Percentiles rank a stretch among this genome's conserved stretches.
Evolutionary conservation across 2,888 invertebrate species (phyloP).

Genomic region (Netelia inedita): DNA sequence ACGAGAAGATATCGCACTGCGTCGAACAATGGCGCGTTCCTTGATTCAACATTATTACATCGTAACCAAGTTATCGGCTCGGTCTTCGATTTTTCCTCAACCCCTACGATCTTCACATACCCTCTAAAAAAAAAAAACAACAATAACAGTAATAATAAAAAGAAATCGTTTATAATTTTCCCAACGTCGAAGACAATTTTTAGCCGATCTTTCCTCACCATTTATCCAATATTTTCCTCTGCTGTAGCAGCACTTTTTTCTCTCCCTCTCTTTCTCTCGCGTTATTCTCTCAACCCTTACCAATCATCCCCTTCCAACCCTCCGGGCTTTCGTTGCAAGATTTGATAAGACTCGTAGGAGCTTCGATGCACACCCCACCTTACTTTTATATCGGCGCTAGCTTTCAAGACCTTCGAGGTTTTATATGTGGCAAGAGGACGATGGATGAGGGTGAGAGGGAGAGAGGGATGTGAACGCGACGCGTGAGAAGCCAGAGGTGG

Average conservation of each 20-base stretch:
- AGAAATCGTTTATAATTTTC: too few relatives aligned
- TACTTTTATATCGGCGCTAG: conserved; percentile 1
- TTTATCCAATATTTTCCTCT: background rate
- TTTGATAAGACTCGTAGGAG: conserved; percentile 25
- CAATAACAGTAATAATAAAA: background rate
- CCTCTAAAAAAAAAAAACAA: background rate
- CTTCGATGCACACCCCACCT: conserved; percentile 12
- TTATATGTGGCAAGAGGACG: background rate
- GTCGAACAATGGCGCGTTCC: conserved; percentile 38
- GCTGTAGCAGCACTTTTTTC: background rate
- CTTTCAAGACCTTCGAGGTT: background rate
- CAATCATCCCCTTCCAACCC: background rate
- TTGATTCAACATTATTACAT: conserved; percentile 61
- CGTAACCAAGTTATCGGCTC: conserved; percentile 66
- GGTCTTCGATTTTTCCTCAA: too few relatives aligned
- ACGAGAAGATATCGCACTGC: conserved; percentile 2
- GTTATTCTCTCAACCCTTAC: background rate
- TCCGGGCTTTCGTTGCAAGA: background rate
- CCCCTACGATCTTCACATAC: too few relatives aligned
- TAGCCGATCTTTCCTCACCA: background rate
- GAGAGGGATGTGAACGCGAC: background rate
- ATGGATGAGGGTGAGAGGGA: background rate
- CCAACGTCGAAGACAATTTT: too few relatives aligned
- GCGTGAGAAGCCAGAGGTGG: conserved; percentile 8
- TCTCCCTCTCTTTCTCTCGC: background rate